Conservation (phyloP, 2,888 invertebrate genomes). For the Brenthis daphne region DNA sequence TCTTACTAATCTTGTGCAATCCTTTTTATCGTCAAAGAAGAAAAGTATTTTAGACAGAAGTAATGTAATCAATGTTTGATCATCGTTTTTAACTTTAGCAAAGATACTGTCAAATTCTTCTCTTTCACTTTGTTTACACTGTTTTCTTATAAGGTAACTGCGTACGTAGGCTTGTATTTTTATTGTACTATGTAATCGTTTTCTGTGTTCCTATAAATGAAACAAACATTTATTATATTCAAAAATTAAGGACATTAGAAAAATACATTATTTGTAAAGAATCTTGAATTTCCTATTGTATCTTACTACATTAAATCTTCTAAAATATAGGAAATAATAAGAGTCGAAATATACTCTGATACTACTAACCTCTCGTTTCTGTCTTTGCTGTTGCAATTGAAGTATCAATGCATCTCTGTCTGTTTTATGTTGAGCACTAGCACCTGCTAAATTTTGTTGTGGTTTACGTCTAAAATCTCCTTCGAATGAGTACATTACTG, state of each 20-base stretch:
- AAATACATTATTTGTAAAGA: not conserved
- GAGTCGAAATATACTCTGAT: not conserved
- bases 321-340: not conserved
- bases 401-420: conserved; percentile 87
- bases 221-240: conserved; percentile 8
- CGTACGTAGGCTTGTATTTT: conserved; percentile 91
- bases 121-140: conserved; percentile 85
- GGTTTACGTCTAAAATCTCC: conserved; percentile 94
- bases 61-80: conserved; percentile 76
- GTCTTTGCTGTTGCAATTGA: conserved; percentile 92
- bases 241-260: not conserved
- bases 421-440: conserved; percentile 86
- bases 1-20: conserved; percentile 79
- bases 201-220: conserved; percentile 84
- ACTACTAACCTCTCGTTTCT: conserved; percentile 89
- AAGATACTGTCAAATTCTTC: conserved; percentile 86
- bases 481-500: conserved; percentile 89
- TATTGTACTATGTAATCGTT: conserved; percentile 88
- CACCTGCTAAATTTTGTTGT: conserved; percentile 94
- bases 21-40: conserved; percentile 87
- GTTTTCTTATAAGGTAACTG: conserved; percentile 87
- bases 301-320: not conserved
- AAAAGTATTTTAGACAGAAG: conserved; percentile 87
- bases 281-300: not conserved
- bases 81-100: conserved; percentile 67